phyloP scores from a whole-genome alignment of 64 coral and sea anemone species.

The Cladopsammia gracilis region DNA sequence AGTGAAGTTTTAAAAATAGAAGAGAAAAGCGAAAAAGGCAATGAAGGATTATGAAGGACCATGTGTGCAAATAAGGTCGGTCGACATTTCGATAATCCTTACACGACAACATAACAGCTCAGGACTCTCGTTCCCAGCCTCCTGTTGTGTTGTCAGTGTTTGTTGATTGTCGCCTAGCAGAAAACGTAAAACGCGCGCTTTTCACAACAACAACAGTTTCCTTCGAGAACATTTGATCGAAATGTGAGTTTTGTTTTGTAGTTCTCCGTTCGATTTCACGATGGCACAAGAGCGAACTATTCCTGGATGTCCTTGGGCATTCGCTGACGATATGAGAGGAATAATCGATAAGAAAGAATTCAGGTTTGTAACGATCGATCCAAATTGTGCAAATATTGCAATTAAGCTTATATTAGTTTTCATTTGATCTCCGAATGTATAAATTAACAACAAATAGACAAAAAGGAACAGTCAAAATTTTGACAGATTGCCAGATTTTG shows the following conservation, averaged over 20 bases:
- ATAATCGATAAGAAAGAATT: conserved; percentile 96
- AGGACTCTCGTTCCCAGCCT: background rate
- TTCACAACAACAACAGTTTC: background rate
- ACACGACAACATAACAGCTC: background rate
- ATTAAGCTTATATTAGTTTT: background rate
- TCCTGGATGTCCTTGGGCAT: conserved; percentile 96
- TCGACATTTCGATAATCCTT: background rate
- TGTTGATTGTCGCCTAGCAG: conserved; percentile 29
- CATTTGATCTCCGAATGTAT: no score
- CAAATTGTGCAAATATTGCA: background rate
- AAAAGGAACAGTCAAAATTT: no score
- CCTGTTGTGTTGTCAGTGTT: background rate
- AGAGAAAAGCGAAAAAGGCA: no score
- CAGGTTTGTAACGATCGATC: conserved; percentile 59
- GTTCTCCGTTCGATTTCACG: background rate
- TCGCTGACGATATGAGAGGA: conserved; percentile 97
- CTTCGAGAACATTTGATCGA: background rate
- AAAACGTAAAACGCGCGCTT: background rate
- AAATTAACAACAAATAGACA: background rate
- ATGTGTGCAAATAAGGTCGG: background rate
- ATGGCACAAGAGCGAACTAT: conserved; percentile 89
- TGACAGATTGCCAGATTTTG: no score
- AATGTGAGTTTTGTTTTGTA: background rate
- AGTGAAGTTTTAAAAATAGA: no score
- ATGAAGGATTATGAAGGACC: no score